phyloP scores from a whole-genome alignment of 2,888 invertebrate species.

The Elysia crispata region DNA sequence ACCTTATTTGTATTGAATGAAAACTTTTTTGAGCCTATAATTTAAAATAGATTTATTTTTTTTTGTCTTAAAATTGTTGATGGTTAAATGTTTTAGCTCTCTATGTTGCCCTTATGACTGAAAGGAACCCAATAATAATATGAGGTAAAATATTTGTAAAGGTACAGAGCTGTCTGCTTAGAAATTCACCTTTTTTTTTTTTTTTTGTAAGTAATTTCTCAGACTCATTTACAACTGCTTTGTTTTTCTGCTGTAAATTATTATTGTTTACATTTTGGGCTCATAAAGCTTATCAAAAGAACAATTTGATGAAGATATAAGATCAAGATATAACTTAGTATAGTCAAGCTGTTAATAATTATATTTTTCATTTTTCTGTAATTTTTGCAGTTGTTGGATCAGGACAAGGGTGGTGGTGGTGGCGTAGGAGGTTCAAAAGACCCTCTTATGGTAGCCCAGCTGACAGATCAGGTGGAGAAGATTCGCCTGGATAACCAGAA shows the following conservation, averaged over 20 bases:
- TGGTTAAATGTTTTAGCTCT: not conserved
- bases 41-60: not conserved
- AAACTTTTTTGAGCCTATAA: not conserved
- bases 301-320: too few relatives aligned
- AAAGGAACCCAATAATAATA: too few relatives aligned
- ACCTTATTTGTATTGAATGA: not conserved
- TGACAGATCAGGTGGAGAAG: conserved; percentile 48
- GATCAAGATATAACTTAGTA: too few relatives aligned
- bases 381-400: conserved; percentile 37
- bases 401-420: conserved; percentile 39
- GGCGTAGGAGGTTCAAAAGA: conserved; percentile 29
- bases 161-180: too few relatives aligned
- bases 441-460: conserved; percentile 34
- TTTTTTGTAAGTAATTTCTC: too few relatives aligned
- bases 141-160: too few relatives aligned
- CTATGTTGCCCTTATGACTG: not conserved
- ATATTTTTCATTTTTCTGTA: too few relatives aligned
- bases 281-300: not conserved
- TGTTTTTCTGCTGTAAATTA: too few relatives aligned
- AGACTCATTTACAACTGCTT: too few relatives aligned
- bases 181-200: too few relatives aligned
- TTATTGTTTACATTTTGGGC: too few relatives aligned
- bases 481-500: conserved; percentile 42
- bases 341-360: too few relatives aligned
- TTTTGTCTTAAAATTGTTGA: not conserved